Evolutionary conservation across 2,113 vertebrate species (phyloP).

Genomic region (Alaudala cheleensis): DNA sequence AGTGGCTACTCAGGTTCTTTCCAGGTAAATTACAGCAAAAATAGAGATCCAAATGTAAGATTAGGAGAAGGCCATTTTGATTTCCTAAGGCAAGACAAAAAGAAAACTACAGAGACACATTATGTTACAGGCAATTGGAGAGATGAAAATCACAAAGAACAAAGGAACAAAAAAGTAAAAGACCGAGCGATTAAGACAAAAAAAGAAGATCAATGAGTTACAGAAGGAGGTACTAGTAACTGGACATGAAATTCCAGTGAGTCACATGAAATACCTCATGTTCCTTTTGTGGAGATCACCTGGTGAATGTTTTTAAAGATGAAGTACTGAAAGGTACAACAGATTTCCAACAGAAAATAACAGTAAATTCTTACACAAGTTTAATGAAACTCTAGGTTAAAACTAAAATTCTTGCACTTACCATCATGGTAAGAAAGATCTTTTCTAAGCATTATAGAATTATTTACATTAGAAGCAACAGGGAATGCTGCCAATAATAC

Average conservation of each 20-base stretch:
- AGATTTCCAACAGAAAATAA: background rate
- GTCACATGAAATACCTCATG: accelerated
- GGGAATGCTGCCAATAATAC: background rate
- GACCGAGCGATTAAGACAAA: background rate
- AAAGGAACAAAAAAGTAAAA: background rate
- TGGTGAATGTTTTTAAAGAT: background rate
- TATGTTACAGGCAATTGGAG: background rate
- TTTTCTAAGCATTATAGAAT: background rate
- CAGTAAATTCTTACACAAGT: background rate
- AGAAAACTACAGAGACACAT: background rate
- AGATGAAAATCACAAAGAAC: background rate
- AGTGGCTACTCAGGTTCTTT: background rate
- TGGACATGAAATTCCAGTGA: background rate
- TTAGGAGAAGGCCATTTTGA: background rate
- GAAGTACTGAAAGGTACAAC: background rate
- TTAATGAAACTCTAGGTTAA: background rate
- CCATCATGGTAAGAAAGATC: background rate
- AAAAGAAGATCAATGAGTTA: background rate
- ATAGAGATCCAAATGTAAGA: background rate
- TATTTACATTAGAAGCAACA: background rate
- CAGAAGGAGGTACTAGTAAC: background rate
- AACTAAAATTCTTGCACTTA: background rate
- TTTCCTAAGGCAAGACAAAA: background rate
- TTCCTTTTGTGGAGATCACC: background rate
- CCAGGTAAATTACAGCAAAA: background rate